These are phyloP conservation scores for Botia kubotai DNA, from an alignment of 2,797 vertebrate species.

Conservation along the genomic window DNA sequence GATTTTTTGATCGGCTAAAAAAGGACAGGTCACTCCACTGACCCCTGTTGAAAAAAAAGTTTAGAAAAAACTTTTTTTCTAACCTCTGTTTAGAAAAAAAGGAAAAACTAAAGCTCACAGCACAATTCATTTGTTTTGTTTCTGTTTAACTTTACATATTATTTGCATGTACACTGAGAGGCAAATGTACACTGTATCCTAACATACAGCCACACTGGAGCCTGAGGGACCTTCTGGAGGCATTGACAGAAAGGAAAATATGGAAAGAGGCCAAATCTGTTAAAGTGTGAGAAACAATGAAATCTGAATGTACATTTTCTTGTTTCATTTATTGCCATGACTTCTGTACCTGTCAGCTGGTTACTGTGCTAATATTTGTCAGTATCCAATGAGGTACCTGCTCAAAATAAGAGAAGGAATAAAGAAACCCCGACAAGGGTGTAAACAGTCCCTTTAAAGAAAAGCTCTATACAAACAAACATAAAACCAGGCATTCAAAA, in stretches of 20 bases:
- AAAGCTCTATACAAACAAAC: conserved; percentile 18
- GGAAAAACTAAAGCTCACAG: background rate
- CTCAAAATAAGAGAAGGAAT: conserved; percentile 25
- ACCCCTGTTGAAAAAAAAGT: no score
- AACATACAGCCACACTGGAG: background rate
- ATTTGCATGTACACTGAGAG: conserved; percentile 11
- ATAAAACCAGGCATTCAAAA: background rate
- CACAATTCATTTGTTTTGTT: conserved; percentile 27
- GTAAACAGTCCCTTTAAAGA: conserved; percentile 7
- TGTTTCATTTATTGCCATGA: background rate
- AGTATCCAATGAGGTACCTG: background rate
- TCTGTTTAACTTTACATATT: background rate
- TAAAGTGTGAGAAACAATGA: background rate
- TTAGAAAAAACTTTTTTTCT: no score
- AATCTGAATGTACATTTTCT: conserved; percentile 2
- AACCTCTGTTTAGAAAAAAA: no score
- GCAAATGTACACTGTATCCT: background rate
- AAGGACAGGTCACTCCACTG: no score
- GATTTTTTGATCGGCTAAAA: no score
- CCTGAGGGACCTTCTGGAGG: background rate
- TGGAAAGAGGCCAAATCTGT: background rate
- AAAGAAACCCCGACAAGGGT: conserved; percentile 8
- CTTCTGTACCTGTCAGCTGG: background rate
- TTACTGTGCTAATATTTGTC: conserved; percentile 15
- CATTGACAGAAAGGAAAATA: background rate